These are phyloP conservation scores for Cotesia congregata DNA, from an alignment of 2,888 invertebrate genomes.

Conservation along the genomic window DNA sequence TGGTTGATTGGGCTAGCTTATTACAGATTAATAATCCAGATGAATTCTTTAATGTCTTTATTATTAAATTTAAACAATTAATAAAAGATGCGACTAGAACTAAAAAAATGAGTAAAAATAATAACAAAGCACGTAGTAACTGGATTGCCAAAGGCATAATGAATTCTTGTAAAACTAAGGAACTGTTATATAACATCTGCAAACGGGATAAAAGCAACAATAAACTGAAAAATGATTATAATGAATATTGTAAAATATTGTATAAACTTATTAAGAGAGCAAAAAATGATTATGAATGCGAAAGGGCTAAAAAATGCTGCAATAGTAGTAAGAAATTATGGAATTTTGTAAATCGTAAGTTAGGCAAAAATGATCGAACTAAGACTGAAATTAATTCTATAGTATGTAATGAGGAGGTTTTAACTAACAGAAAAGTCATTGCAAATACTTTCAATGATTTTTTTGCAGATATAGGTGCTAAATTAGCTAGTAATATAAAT, in stretches of 20 bases:
- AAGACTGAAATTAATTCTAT: not conserved
- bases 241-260: constrained; percentile 6
- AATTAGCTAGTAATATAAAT: not conserved
- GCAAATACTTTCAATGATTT: not conserved
- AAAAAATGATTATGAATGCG: constrained; percentile 11
- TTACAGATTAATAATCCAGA: not conserved
- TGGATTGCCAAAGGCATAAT: not conserved
- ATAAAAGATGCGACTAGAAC: not conserved
- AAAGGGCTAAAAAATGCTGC: not conserved
- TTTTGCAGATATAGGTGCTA: not conserved
- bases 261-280: constrained; percentile 10
- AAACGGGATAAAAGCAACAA: not conserved
- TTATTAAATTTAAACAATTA: not conserved
- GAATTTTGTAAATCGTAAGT: constrained; percentile 5
- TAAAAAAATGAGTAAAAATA: not conserved
- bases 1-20: no score
- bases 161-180: not conserved
- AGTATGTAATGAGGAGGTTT: not conserved
- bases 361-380: not conserved
- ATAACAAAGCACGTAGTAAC: not conserved
- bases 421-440: not conserved
- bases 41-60: not conserved
- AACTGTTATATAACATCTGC: not conserved
- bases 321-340: constrained; percentile 13
- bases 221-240: not conserved